Conservation (phyloP, 2,888 invertebrate species). For the Cerastoderma edule region DNA sequence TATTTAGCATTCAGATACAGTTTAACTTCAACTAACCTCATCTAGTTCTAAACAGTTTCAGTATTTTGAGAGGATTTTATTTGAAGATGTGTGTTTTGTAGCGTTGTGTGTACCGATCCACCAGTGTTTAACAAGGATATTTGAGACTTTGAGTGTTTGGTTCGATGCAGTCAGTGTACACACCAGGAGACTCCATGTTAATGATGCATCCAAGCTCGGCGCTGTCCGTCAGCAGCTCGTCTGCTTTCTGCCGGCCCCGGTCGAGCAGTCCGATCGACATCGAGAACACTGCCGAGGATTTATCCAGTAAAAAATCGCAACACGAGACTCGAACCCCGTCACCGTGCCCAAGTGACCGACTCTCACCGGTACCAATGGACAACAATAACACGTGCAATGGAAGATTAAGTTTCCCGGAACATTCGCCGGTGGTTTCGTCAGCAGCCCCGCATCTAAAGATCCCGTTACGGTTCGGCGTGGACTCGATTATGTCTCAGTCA, state of each 20-base stretch:
- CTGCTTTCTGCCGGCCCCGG: constrained; percentile 56
- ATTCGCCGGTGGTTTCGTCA: constrained; percentile 23
- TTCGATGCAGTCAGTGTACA: too few relatives aligned
- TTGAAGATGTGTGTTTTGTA: background rate
- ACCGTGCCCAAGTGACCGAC: constrained; percentile 46
- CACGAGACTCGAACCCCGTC: constrained; percentile 33
- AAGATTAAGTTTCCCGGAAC: constrained; percentile 46
- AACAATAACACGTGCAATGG: constrained; percentile 44
- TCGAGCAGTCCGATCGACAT: constrained; percentile 53
- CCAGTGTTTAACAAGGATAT: background rate
- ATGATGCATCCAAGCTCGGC: constrained; percentile 51
- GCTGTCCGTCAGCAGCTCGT: constrained; percentile 52
- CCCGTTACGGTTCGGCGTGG: constrained; percentile 66
- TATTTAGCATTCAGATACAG: constrained; percentile 34
- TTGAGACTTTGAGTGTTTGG: too few relatives aligned
- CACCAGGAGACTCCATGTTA: constrained; percentile 4
- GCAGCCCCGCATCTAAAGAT: constrained; percentile 29
- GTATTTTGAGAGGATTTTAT: constrained; percentile 3
- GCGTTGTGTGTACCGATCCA: background rate
- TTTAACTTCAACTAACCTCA: constrained; percentile 16
- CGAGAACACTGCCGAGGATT: constrained; percentile 53
- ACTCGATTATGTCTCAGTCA: constrained; percentile 69
- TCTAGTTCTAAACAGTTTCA: background rate
- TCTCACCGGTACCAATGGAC: constrained; percentile 47
- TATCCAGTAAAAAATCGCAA: constrained; percentile 35